These are phyloP conservation scores for Panulirus ornatus DNA, from an alignment of 1,140 invertebrate species.

Conservation along the genomic window DNA sequence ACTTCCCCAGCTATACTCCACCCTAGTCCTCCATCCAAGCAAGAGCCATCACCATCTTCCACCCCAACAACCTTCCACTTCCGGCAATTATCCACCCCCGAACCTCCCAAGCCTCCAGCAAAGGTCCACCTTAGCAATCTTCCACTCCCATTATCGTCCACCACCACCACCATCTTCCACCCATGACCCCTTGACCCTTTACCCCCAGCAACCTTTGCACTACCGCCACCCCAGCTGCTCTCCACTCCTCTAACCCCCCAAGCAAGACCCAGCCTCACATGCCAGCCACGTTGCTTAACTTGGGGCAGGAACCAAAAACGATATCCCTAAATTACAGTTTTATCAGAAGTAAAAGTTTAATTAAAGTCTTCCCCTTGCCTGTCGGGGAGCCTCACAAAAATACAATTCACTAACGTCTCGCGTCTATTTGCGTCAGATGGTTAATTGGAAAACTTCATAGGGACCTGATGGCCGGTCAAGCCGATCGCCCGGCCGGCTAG, in stretches of 20 bases:
- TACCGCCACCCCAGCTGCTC: not conserved
- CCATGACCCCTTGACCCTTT: not conserved
- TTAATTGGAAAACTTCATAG: not conserved
- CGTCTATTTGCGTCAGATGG: not conserved
- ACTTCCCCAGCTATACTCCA: too few species aligned
- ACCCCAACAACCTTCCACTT: too few species aligned
- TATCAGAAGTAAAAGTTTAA: constrained; percentile 1
- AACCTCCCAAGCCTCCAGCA: not conserved
- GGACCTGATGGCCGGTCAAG: not conserved
- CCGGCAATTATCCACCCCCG: too few species aligned
- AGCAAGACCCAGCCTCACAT: not conserved
- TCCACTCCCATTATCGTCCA: not conserved
- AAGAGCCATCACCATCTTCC: too few species aligned
- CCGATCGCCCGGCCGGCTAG: too few species aligned
- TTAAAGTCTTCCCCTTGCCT: not conserved
- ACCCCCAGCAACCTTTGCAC: not conserved
- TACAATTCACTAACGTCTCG: not conserved
- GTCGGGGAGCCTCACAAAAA: not conserved
- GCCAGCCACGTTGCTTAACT: not conserved
- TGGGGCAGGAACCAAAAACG: not conserved
- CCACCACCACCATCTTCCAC: not conserved
- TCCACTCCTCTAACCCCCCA: not conserved
- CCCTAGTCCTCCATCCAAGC: too few species aligned
- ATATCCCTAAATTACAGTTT: constrained; percentile 2
- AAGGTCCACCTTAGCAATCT: too few species aligned